Base-by-base conservation (phyloP, 2,888 invertebrate genomes). In the Aromia moschata region DNA sequence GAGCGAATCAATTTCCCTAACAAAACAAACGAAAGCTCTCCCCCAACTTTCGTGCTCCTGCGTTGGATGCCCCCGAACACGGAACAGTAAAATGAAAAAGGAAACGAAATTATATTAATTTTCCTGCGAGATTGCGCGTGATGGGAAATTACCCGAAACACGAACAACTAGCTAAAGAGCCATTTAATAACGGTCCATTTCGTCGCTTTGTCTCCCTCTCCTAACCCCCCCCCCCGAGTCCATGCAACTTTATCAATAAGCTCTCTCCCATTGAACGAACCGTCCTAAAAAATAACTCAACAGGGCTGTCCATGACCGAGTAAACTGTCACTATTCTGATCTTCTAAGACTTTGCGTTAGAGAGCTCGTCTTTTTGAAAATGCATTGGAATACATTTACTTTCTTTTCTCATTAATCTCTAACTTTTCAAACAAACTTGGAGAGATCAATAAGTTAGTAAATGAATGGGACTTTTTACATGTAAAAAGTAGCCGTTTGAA, bases 81-180 rank as follows among this genome's bases (percentile, higher is more conserved):
- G 14, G 14, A 14, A 4, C 4, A 12, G 14, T n/a, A 4, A 1
- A 14, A 3, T n/a, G 9, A 40, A 40, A n/a, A 1, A 40, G 3
- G n/a, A 40, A 17, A 40, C 18, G 25, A 25, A 40, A 18, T 40
- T 40, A 40, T n/a, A 40, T n/a, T 40, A 40, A 40, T 40, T 40
- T 40, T 40, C 10, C 9, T 44, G 7, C 12, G 12, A 44, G 25
- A 7, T 45, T 31, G 15, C 10, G 30, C 10, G 14, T n/a, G n/a
- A n/a, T n/a, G 9, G 1, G 12, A 14, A 10, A 31, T 45, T 30
- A 45, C 14, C 14, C 25, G 4, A 46, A 46, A 16, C 31, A 16
- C n/a, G 31, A 31, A 46, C 16, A 33, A 4, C 33, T 16, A 17
- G 30, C 31, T 33, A 33, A 46, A 45, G 16, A 18, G 36, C 12